phyloP scores from a whole-genome alignment of 2,888 invertebrate genomes.

The Sphinx pinastri region DNA sequence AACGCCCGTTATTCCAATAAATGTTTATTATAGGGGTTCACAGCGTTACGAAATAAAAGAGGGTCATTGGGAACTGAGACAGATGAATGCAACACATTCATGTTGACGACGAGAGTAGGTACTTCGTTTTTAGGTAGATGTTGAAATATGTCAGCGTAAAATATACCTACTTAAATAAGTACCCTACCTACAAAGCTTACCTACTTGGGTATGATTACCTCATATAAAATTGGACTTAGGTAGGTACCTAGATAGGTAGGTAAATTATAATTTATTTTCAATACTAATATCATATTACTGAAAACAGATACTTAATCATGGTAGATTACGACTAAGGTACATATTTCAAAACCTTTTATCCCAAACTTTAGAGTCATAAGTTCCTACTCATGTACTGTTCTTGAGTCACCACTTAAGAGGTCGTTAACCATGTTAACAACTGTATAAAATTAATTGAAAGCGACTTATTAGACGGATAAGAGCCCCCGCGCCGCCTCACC shows the following conservation, averaged over 20 bases:
- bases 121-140: not conserved
- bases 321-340: not conserved
- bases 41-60: slow-evolving; percentile 34
- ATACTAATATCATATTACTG: too few relatives aligned
- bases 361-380: not conserved
- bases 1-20: slow-evolving; percentile 19
- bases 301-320: too few relatives aligned
- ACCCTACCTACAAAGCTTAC: too few relatives aligned
- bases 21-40: slow-evolving; percentile 21
- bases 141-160: not conserved
- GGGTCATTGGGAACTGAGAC: slow-evolving; percentile 32
- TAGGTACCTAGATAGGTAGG: too few relatives aligned
- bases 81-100: slow-evolving; percentile 30
- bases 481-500: not conserved
- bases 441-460: slow-evolving; percentile 25
- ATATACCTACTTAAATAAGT: too few relatives aligned
- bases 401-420: slow-evolving; percentile 29
- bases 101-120: not conserved
- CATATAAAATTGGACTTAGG: too few relatives aligned
- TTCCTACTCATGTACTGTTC: not conserved
- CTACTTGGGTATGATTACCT: too few relatives aligned
- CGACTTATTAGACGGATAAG: not conserved
- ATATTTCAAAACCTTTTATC: not conserved
- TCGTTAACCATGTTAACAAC: slow-evolving; percentile 27
- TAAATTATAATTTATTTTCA: too few relatives aligned